A percentile compares a stretch with the other conserved stretches of the same genome.
phyloP scores from a whole-genome alignment of 2,888 invertebrate species.

The Microctonus aethiopoides region DNA sequence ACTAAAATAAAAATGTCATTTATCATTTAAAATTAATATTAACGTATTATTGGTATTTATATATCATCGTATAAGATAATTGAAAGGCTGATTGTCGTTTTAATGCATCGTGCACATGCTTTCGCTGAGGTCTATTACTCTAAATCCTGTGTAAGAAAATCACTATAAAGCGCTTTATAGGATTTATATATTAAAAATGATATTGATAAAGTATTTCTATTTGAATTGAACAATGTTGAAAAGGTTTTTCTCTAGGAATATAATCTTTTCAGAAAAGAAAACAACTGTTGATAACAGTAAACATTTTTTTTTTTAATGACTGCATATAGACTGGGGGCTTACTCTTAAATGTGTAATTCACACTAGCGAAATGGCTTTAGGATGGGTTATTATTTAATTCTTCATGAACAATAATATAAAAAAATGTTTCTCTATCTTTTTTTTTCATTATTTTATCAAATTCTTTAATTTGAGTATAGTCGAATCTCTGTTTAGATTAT shows the following conservation, averaged over 20 bases:
- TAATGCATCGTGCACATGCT: constrained; percentile 37
- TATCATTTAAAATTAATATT: constrained; percentile 18
- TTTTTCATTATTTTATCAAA: background rate
- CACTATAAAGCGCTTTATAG: constrained; percentile 31
- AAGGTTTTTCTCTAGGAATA: background rate
- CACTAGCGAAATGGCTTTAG: background rate
- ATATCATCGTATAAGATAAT: constrained; percentile 40
- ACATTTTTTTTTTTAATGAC: background rate
- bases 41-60: constrained; percentile 30
- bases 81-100: constrained; percentile 49
- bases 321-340: background rate
- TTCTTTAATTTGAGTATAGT: background rate
- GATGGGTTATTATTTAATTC: background rate
- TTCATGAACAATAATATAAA: background rate
- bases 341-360: background rate
- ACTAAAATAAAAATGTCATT: background rate
- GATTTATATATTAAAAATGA: constrained; percentile 17
- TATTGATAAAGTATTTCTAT: constrained; percentile 17
- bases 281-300: background rate
- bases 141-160: constrained; percentile 31
- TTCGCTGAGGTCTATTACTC: constrained; percentile 38
- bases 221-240: constrained; percentile 10
- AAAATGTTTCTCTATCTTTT: no score
- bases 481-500: background rate
- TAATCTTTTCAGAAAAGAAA: background rate